These are phyloP conservation scores for Azorinus chamasolen DNA, from an alignment of 2,888 invertebrate genomes.

Conservation along the genomic window DNA sequence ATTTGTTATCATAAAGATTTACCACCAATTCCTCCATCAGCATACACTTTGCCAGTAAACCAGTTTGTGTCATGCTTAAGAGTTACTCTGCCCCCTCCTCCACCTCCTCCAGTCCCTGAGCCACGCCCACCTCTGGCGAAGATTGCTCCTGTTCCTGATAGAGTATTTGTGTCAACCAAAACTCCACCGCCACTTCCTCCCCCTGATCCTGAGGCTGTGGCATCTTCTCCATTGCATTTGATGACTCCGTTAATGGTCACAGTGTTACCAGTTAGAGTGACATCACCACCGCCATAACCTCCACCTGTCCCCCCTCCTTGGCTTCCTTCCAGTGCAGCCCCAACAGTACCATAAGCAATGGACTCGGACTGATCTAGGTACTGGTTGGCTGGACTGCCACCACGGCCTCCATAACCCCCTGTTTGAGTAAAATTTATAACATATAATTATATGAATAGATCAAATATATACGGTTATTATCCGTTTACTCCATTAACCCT, in stretches of 20 bases:
- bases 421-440: conserved; percentile 11
- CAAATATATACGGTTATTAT: too few relatives aligned
- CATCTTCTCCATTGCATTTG: conserved; percentile 70
- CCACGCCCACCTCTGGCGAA: conserved; percentile 70
- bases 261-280: conserved; percentile 35
- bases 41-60: conserved; percentile 55
- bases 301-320: conserved; percentile 67
- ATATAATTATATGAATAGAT: background rate
- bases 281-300: conserved; percentile 68
- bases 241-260: conserved; percentile 70
- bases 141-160: conserved; percentile 65
- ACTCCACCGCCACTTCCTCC: conserved; percentile 74
- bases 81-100: conserved; percentile 69
- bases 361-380: conserved; percentile 54
- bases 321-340: conserved; percentile 61
- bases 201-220: conserved; percentile 53
- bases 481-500: too few relatives aligned
- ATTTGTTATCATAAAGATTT: too few relatives aligned
- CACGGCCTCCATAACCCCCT: conserved; percentile 76
- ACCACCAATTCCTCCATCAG: conserved; percentile 71
- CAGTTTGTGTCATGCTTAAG: conserved; percentile 35
- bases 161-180: conserved; percentile 37
- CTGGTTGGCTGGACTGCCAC: conserved; percentile 59
- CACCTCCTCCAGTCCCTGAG: conserved; percentile 65
- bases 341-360: conserved; percentile 54